Evolutionary conservation across 2,888 invertebrate species (phyloP).

Genomic region (Limnephilus marmoratus): DNA sequence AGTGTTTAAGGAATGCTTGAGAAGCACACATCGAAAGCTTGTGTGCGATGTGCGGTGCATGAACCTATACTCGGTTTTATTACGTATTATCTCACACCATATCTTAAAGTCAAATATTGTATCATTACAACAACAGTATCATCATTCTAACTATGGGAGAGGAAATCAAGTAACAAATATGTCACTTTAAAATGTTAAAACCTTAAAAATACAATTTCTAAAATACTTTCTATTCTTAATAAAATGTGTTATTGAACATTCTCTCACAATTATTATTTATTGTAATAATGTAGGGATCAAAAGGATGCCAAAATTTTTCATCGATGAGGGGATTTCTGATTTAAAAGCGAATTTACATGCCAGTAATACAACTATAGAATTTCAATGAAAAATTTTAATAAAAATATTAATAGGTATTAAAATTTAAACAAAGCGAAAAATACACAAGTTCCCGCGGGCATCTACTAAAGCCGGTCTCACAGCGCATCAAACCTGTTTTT

Average conservation of each 20-base stretch:
- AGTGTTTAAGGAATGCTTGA: constrained; percentile 10
- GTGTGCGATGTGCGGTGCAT: constrained; percentile 37
- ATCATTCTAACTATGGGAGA: not conserved
- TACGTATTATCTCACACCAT: not conserved
- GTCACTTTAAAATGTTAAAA: not conserved
- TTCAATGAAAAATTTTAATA: constrained; percentile 36
- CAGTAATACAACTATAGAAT: constrained; percentile 25
- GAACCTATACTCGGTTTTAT: not conserved
- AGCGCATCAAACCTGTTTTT: constrained; percentile 51
- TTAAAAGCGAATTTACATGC: constrained; percentile 53
- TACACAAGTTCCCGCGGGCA: constrained; percentile 49
- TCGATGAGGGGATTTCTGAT: constrained; percentile 26
- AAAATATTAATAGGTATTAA: constrained; percentile 6
- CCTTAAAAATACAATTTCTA: not conserved
- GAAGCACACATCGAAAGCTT: constrained; percentile 39
- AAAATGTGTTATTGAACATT: not conserved
- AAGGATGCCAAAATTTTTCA: constrained; percentile 12
- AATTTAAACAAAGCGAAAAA: constrained; percentile 50
- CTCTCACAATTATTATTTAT: not conserved
- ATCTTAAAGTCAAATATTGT: not conserved
- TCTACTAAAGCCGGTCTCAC: constrained; percentile 49
- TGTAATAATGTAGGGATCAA: not conserved
- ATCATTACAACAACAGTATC: not conserved
- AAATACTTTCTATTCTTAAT: not conserved
- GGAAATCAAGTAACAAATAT: not conserved